These are phyloP conservation scores for Brachionus sp. DNA, from an alignment of 1,140 invertebrate species.

Conservation along the genomic window DNA sequence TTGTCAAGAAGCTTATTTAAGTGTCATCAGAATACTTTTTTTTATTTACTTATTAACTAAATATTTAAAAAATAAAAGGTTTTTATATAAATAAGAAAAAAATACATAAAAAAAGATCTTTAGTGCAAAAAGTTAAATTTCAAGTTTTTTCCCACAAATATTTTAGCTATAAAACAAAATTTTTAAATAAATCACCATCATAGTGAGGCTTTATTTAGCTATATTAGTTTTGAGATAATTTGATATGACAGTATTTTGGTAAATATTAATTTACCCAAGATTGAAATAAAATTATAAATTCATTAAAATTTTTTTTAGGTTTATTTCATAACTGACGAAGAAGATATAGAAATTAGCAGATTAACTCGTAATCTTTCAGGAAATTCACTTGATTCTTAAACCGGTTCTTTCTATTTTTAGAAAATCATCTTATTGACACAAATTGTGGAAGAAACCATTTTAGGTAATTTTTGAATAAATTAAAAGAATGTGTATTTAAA, in stretches of 20 bases:
- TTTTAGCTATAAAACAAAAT: no score
- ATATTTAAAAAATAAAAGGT: no score
- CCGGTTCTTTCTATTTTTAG: not conserved
- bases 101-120: no score
- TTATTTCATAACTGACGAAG: slow-evolving; percentile 31
- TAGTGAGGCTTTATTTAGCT: not conserved
- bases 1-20: no score
- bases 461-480: not conserved
- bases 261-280: not conserved
- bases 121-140: no score
- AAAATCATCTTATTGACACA: not conserved
- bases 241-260: no score
- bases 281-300: not conserved
- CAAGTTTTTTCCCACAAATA: no score
- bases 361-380: not conserved
- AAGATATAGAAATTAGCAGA: not conserved
- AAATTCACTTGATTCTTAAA: not conserved
- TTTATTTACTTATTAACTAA: no score
- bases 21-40: no score
- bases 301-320: not conserved
- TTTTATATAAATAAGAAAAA: no score
- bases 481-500: not conserved
- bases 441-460: not conserved
- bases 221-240: no score
- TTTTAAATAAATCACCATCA: no score